phyloP scores from a whole-genome alignment of 2,797 vertebrate genomes.

The Poecilia picta region DNA sequence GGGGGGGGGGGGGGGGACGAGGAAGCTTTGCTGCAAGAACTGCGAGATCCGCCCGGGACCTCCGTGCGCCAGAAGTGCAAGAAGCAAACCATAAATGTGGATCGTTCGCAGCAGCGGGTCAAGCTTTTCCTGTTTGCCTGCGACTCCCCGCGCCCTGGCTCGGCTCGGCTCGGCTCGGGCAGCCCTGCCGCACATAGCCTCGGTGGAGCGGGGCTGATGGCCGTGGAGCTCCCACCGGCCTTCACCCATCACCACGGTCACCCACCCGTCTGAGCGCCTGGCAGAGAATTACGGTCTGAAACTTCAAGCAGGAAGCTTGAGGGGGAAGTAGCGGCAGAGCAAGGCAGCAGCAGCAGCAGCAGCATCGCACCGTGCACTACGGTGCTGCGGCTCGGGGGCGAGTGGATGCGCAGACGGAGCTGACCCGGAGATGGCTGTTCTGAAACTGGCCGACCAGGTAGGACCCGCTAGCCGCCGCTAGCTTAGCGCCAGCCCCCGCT shows the following conservation, averaged over 20 bases:
- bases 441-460: conserved; percentile 87
- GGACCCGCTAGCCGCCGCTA: conserved; percentile 54
- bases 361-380: conserved; percentile 44
- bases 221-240: conserved; percentile 70
- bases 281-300: conserved; percentile 12
- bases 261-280: conserved; percentile 14
- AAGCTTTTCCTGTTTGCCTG: conserved; percentile 56
- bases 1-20: conserved; percentile 35
- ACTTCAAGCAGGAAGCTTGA: conserved; percentile 7
- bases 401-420: conserved; percentile 74
- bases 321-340: conserved; percentile 16
- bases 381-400: conserved; percentile 51
- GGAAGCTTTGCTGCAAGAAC: conserved; percentile 30
- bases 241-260: conserved; percentile 42
- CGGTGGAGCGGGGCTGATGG: conserved; percentile 68
- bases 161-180: conserved; percentile 48
- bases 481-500: conserved; percentile 44
- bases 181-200: conserved; percentile 65
- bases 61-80: conserved; percentile 13
- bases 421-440: conserved; percentile 83
- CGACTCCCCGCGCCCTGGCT: conserved; percentile 51
- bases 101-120: conserved; percentile 62
- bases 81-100: conserved; percentile 63
- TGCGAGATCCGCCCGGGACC: conserved; percentile 26
- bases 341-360: background rate